phyloP scores from a whole-genome alignment of 2,113 vertebrate species.

The Poecilia latipinna region DNA sequence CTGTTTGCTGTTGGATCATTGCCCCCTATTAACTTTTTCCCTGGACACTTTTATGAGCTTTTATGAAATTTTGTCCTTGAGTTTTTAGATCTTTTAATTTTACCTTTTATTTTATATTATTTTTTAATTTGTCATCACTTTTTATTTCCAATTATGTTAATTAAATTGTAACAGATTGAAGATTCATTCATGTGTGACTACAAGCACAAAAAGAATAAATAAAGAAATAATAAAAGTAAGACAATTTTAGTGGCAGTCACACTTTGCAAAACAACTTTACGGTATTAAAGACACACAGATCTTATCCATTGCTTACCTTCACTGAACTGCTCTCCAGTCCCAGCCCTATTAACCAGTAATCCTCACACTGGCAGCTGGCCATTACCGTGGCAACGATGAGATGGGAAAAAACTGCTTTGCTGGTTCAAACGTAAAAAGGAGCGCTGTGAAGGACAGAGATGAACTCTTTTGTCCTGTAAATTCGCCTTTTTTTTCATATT shows the following conservation, averaged over 20 bases:
- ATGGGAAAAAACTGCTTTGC: conserved; percentile 70
- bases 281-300: conserved; percentile 60
- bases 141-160: conserved; percentile 14
- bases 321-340: conserved; percentile 78
- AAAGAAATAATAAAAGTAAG: conserved; percentile 24
- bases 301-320: conserved; percentile 75
- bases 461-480: conserved; percentile 55
- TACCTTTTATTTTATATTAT: not conserved
- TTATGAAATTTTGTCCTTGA: conserved; percentile 24
- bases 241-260: conserved; percentile 18
- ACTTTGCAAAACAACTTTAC: conserved; percentile 28
- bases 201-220: conserved; percentile 1
- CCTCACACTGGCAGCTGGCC: conserved; percentile 80
- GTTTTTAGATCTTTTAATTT: conserved; percentile 21
- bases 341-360: conserved; percentile 82
- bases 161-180: not conserved
- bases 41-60: conserved; percentile 9
- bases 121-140: not conserved
- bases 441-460: conserved; percentile 69
- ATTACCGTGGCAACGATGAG: conserved; percentile 82
- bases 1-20: conserved; percentile 51
- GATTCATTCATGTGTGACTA: not conserved
- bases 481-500: conserved; percentile 41
- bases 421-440: conserved; percentile 80
- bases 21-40: conserved; percentile 28